These are phyloP conservation scores for Rhabditoides inermis DNA, from an alignment of 2,888 invertebrate genomes.

Conservation along the genomic window DNA sequence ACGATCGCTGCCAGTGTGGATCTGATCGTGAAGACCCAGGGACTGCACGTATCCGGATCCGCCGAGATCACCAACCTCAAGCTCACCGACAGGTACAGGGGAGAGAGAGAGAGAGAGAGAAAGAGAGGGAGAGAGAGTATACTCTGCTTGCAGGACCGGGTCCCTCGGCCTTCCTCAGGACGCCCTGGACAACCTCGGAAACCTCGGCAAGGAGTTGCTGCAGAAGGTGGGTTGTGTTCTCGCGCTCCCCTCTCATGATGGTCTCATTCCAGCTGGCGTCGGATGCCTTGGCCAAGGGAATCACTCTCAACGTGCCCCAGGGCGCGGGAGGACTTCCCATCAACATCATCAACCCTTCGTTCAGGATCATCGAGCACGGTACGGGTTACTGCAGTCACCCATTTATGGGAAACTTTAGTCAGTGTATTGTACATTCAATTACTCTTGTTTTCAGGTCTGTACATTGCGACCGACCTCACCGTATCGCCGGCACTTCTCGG, in stretches of 20 bases:
- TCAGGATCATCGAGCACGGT: conserved; percentile 46
- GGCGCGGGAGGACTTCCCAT: conserved; percentile 37
- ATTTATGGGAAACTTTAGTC: too few relatives aligned
- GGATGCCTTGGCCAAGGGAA: conserved; percentile 44
- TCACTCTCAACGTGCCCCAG: conserved; percentile 34
- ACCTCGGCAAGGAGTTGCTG: conserved; percentile 46
- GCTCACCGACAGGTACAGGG: conserved; percentile 12
- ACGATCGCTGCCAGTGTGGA: conserved; percentile 35
- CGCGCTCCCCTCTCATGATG: background rate
- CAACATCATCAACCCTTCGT: conserved; percentile 38
- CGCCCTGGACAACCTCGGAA: conserved; percentile 47
- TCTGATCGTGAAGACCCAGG: conserved; percentile 23
- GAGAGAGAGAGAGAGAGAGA: background rate
- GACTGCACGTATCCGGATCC: conserved; percentile 29
- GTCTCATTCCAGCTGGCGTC: conserved; percentile 33
- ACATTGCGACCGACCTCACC: conserved; percentile 44
- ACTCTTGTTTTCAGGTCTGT: too few relatives aligned
- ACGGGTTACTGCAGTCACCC: too few relatives aligned
- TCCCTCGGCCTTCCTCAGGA: conserved; percentile 43
- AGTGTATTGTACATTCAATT: too few relatives aligned
- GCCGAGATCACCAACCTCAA: conserved; percentile 36
- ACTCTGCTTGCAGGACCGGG: conserved; percentile 19
- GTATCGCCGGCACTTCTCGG: conserved; percentile 35
- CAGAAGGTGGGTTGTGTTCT: conserved; percentile 23
- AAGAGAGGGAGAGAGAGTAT: background rate